Conservation (phyloP, 2,888 invertebrate species). For the Pemphredon lugubris region DNA sequence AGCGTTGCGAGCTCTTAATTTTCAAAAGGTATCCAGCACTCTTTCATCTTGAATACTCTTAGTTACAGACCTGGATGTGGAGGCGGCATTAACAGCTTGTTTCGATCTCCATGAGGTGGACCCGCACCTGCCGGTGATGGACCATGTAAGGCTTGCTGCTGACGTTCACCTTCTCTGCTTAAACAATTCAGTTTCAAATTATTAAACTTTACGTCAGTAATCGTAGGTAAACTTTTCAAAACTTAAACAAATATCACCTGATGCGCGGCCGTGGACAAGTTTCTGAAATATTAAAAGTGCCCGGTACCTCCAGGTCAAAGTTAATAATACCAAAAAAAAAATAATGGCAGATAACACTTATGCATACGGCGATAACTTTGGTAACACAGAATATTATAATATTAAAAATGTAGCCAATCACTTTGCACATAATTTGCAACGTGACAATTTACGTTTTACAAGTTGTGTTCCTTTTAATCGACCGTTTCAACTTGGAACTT, state of each 20-base stretch:
- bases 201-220: slow-evolving; percentile 69
- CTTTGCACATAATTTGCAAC: slow-evolving; percentile 35
- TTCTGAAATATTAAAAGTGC: slow-evolving; percentile 69
- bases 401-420: slow-evolving; percentile 27
- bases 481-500: slow-evolving; percentile 27
- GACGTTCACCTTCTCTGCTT: slow-evolving; percentile 80
- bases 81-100: slow-evolving; percentile 80
- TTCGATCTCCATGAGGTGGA: slow-evolving; percentile 77
- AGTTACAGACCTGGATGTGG: slow-evolving; percentile 81
- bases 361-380: slow-evolving; percentile 38
- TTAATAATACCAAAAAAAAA: slow-evolving; percentile 56
- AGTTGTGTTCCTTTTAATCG: slow-evolving; percentile 28
- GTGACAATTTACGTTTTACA: slow-evolving; percentile 17
- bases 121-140: slow-evolving; percentile 73
- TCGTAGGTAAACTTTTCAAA: slow-evolving; percentile 60
- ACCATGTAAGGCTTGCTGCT: slow-evolving; percentile 76
- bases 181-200: slow-evolving; percentile 78
- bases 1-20: slow-evolving; percentile 17
- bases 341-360: slow-evolving; percentile 49
- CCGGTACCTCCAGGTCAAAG: slow-evolving; percentile 55
- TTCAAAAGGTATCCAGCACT: slow-evolving; percentile 70
- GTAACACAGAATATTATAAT: slow-evolving; percentile 47
- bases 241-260: slow-evolving; percentile 68
- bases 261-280: slow-evolving; percentile 66
- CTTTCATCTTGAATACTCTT: slow-evolving; percentile 77